phyloP scores from a whole-genome alignment of 2,797 vertebrate species.

The Botia kubotai region DNA sequence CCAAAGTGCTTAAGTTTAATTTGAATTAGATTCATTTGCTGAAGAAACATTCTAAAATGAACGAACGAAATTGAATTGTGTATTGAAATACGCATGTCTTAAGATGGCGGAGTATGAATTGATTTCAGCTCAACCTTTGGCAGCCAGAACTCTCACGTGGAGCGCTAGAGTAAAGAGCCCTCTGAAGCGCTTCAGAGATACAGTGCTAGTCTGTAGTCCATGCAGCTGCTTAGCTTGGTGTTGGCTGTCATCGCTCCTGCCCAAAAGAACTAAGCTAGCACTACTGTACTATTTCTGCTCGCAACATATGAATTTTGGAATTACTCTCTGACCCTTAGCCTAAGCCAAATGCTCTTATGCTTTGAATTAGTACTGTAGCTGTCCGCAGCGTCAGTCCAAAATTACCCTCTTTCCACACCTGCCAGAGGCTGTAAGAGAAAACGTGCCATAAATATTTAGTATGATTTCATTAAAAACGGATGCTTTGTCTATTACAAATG shows the following conservation, averaged over 20 bases:
- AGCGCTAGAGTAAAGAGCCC: constrained; percentile 22
- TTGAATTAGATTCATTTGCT: no score
- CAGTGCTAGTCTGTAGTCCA: constrained; percentile 20
- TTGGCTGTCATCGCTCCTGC: constrained; percentile 18
- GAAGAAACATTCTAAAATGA: background rate
- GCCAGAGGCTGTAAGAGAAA: constrained; percentile 1
- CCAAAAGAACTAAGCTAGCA: constrained; percentile 22
- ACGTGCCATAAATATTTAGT: background rate
- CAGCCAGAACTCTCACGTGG: background rate
- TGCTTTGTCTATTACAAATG: background rate
- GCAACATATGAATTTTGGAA: constrained; percentile 38
- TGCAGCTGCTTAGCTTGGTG: constrained; percentile 22
- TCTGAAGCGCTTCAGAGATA: constrained; percentile 15
- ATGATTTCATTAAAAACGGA: background rate
- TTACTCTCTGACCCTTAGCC: constrained; percentile 19
- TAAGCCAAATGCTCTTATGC: constrained; percentile 33
- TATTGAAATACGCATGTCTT: background rate
- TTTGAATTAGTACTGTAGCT: constrained; percentile 17
- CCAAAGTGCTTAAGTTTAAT: no score
- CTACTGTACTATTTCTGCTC: constrained; percentile 45
- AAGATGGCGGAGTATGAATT: background rate
- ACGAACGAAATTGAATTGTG: background rate
- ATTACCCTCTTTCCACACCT: background rate
- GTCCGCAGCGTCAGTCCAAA: constrained; percentile 7
- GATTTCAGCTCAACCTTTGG: constrained; percentile 4